A percentile compares a stretch with the other conserved stretches of the same genome.
These are phyloP conservation scores for Cyprinodon tularosa DNA, from an alignment of 2,113 vertebrate species.

Conservation along the genomic window DNA sequence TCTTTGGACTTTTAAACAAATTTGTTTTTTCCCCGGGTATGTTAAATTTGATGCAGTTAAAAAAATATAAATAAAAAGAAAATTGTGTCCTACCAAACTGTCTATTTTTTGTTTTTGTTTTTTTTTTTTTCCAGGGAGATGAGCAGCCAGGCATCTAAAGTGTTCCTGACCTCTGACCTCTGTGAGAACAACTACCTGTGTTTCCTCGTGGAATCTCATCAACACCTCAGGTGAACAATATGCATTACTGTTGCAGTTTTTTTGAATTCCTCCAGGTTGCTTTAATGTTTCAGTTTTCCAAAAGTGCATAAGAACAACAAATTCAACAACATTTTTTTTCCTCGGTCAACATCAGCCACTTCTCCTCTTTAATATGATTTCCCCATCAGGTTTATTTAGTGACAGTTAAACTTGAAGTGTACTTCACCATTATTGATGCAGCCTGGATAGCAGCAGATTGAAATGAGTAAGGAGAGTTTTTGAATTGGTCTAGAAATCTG, in stretches of 20 bases:
- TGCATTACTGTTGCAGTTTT: background rate
- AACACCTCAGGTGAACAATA: constrained; percentile 87
- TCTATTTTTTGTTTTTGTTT: too few relatives aligned
- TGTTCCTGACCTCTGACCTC: constrained; percentile 93
- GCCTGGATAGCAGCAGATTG: background rate
- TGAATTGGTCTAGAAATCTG: too few relatives aligned
- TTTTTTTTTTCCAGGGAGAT: constrained; percentile 83
- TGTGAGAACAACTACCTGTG: constrained; percentile 94
- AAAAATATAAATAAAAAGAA: too few relatives aligned
- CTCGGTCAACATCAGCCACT: background rate
- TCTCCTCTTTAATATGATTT: background rate
- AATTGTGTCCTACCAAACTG: too few relatives aligned
- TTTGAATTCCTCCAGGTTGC: background rate
- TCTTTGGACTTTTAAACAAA: too few relatives aligned
- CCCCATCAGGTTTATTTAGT: background rate
- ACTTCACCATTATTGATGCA: background rate
- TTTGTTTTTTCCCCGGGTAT: too few relatives aligned
- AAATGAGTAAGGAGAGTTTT: too few relatives aligned
- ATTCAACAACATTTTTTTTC: background rate
- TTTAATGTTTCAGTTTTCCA: background rate
- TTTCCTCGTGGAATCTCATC: constrained; percentile 93
- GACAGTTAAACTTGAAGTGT: background rate
- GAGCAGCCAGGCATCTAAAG: constrained; percentile 93
- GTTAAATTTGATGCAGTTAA: too few relatives aligned
- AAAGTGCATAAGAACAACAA: background rate